phyloP scores from a whole-genome alignment of 2,888 invertebrate genomes.

The Amphiduros pacificus region DNA sequence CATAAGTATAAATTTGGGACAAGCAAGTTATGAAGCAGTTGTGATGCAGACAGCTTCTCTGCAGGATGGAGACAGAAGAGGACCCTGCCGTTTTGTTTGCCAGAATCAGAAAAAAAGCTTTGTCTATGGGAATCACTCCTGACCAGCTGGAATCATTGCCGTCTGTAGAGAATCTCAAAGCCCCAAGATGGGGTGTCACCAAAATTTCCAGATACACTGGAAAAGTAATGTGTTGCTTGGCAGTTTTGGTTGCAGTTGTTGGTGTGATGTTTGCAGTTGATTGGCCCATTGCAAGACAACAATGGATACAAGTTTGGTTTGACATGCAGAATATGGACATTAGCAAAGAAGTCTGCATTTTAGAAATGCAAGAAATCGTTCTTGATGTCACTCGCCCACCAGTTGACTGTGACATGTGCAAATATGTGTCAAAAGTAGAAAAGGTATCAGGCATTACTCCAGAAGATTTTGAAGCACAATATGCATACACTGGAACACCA shows the following conservation, averaged over 20 bases:
- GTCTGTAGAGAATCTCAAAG: constrained; percentile 13
- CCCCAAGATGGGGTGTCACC: background rate
- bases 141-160: constrained; percentile 16
- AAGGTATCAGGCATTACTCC: constrained; percentile 71
- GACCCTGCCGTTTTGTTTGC: constrained; percentile 7
- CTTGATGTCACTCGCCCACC: constrained; percentile 72
- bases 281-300: constrained; percentile 18
- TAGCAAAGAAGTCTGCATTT: constrained; percentile 38
- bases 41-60: too few species aligned
- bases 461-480: constrained; percentile 72
- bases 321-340: constrained; percentile 13
- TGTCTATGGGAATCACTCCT: constrained; percentile 15
- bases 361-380: constrained; percentile 34
- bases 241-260: background rate
- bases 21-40: too few species aligned
- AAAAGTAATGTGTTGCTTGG: background rate
- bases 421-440: constrained; percentile 67
- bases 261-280: constrained; percentile 4
- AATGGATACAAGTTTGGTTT: constrained; percentile 8
- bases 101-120: constrained; percentile 9
- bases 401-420: constrained; percentile 79
- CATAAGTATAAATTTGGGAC: too few species aligned
- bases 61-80: background rate
- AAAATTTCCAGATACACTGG: background rate
- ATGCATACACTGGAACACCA: constrained; percentile 77